phyloP scores from a whole-genome alignment of 1,140 invertebrate genomes.

The Drosophila gunungcola region DNA sequence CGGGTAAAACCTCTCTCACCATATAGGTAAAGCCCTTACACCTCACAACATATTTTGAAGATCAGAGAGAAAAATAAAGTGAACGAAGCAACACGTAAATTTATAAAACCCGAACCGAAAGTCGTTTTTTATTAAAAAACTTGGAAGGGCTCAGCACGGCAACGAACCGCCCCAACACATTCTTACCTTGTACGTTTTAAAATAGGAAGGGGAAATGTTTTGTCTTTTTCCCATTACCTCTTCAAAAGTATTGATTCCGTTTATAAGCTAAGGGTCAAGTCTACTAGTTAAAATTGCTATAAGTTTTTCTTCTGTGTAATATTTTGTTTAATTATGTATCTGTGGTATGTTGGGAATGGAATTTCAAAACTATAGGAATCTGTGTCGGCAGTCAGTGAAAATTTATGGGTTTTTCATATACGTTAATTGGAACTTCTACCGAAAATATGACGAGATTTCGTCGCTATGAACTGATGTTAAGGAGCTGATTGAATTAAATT shows the following conservation, averaged over 20 bases:
- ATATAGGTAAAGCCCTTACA: no score
- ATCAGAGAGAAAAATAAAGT: no score
- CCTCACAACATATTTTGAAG: no score
- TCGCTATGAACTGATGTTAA: neutral
- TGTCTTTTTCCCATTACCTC: neutral
- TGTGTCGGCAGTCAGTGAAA: neutral
- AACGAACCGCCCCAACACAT: no score
- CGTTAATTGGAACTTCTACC: neutral
- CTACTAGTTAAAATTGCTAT: neutral
- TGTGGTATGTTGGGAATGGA: neutral
- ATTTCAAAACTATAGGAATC: neutral
- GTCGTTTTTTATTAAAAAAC: no score
- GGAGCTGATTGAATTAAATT: neutral
- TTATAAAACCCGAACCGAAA: no score
- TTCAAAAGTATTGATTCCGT: neutral
- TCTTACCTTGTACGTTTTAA: neutral
- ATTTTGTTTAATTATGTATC: neutral
- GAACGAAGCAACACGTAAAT: no score
- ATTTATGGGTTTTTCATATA: neutral
- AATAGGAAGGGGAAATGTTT: neutral
- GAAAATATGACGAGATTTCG: slow-evolving; percentile 1
- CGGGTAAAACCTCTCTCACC: no score
- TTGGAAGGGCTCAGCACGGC: no score
- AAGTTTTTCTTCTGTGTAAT: slow-evolving; percentile 1
- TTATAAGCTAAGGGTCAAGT: neutral